Evolutionary conservation across 2,113 vertebrate species (phyloP).

Genomic region (Ptilorrhoa leucosticta): DNA sequence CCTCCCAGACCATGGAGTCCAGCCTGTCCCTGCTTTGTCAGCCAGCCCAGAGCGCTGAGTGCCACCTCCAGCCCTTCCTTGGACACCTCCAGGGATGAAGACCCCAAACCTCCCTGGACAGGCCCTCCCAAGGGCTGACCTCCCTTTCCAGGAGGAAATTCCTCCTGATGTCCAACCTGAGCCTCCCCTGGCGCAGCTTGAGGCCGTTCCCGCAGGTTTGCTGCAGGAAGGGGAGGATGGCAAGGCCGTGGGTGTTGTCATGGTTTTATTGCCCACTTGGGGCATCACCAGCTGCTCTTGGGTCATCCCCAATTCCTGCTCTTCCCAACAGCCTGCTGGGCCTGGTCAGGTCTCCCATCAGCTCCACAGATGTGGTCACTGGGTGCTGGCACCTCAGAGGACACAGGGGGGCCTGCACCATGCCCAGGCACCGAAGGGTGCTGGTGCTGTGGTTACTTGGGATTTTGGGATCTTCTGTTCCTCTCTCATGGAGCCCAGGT

Average conservation of each 20-base stretch:
- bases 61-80: rapidly evolving
- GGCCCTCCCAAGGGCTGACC: background rate
- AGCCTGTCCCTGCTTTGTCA: too few species aligned
- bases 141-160: background rate
- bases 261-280: rapidly evolving
- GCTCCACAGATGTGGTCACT: background rate
- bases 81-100: background rate
- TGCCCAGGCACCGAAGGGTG: background rate
- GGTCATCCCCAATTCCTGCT: too few species aligned
- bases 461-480: background rate
- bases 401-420: background rate
- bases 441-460: background rate
- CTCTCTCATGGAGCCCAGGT: rapidly evolving
- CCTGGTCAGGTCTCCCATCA: background rate
- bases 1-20: background rate
- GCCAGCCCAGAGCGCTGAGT: background rate
- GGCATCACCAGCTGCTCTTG: background rate
- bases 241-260: rapidly evolving
- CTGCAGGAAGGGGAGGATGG: background rate
- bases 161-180: background rate
- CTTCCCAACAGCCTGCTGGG: rapidly evolving
- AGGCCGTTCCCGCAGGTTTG: background rate
- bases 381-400: background rate
- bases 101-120: background rate
- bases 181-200: background rate